A percentile compares a stretch with the other conserved stretches of the same genome.
Evolutionary conservation across 2,888 invertebrate genomes (phyloP).

Genomic region (Terebella lapidaria): DNA sequence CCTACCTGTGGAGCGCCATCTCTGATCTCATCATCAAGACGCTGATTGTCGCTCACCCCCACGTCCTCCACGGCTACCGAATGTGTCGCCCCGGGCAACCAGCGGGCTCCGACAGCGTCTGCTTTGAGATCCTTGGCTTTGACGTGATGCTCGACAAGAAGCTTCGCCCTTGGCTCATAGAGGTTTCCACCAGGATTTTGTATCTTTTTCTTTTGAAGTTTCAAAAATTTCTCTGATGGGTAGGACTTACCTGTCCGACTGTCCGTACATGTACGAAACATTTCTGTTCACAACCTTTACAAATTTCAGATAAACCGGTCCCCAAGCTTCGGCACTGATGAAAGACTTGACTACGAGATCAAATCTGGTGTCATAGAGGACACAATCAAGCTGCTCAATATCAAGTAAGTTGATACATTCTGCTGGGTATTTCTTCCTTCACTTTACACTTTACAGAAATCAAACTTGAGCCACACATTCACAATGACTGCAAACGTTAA

Average conservation of each 20-base stretch:
- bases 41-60: slow-evolving; percentile 47
- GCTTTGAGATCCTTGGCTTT: slow-evolving; percentile 53
- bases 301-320: slow-evolving; percentile 47
- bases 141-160: slow-evolving; percentile 52
- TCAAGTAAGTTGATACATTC: slow-evolving; percentile 49
- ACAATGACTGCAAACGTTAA: no score
- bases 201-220: not conserved
- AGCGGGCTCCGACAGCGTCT: slow-evolving; percentile 47
- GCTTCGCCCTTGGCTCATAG: slow-evolving; percentile 51
- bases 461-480: no score
- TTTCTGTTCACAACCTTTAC: no score
- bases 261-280: no score
- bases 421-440: no score
- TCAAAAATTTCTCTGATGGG: not conserved
- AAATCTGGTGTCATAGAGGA: slow-evolving; percentile 49
- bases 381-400: slow-evolving; percentile 47
- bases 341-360: slow-evolving; percentile 49
- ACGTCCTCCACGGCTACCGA: slow-evolving; percentile 50
- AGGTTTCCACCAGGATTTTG: slow-evolving; percentile 35
- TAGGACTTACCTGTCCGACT: no score
- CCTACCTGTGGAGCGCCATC: slow-evolving; percentile 47
- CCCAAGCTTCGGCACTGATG: slow-evolving; percentile 53
- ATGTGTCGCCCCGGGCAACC: slow-evolving; percentile 53
- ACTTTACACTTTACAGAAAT: no score
- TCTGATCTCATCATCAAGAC: slow-evolving; percentile 51